Evolutionary conservation across 2,797 vertebrate genomes (phyloP).

Genomic region (Ibycter americanus): DNA sequence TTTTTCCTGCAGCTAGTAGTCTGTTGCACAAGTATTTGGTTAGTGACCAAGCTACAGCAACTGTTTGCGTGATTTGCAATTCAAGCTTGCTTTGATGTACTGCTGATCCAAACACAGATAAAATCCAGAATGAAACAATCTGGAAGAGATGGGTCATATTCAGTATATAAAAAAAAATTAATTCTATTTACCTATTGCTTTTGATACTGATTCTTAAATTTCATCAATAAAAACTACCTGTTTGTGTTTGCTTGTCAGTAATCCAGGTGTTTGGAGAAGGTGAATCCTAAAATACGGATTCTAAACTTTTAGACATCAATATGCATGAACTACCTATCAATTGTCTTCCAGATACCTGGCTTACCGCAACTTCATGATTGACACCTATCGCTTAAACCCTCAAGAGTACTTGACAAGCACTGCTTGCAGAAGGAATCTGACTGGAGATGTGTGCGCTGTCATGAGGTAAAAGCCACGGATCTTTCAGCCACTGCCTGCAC

Average conservation of each 20-base stretch:
- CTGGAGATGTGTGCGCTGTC: slow-evolving; percentile 95
- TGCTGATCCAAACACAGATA: background rate
- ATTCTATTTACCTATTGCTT: background rate
- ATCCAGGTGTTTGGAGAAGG: background rate
- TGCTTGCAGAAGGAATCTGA: slow-evolving; percentile 94
- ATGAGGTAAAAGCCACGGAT: slow-evolving; percentile 84
- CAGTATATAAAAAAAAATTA: background rate
- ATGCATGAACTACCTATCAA: accelerated
- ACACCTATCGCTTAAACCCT: slow-evolving; percentile 95
- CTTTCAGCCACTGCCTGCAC: background rate
- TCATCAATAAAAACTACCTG: accelerated
- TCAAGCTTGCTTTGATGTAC: accelerated
- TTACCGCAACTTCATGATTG: slow-evolving; percentile 99
- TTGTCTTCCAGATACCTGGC: slow-evolving; percentile 88
- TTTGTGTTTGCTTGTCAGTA: too few species aligned
- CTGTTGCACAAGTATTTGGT: background rate
- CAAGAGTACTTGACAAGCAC: slow-evolving; percentile 98
- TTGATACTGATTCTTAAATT: background rate
- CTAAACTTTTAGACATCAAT: accelerated
- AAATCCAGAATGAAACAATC: background rate
- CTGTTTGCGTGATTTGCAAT: background rate
- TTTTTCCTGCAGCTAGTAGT: background rate
- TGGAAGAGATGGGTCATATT: background rate
- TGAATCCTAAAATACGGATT: accelerated
- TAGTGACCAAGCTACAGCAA: background rate